Conservation (phyloP, 2,888 invertebrate species). For the Sepiola atlantica region DNA sequence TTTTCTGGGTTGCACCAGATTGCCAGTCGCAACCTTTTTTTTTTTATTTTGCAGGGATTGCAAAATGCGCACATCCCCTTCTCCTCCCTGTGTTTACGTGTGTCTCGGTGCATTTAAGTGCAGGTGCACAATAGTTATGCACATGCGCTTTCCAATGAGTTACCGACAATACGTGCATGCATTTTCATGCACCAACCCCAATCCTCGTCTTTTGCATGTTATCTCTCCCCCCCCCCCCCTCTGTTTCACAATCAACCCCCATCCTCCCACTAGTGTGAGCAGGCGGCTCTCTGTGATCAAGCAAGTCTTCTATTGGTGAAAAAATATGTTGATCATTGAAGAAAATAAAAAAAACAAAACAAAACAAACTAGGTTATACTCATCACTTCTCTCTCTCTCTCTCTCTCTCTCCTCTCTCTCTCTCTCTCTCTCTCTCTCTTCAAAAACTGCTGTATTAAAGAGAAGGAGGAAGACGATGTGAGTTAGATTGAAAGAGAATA, state of each 20-base stretch:
- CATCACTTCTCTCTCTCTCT: not conserved
- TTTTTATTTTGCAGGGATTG: not conserved
- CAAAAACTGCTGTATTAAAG: not conserved
- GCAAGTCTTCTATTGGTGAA: conserved; percentile 10
- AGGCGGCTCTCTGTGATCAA: not conserved
- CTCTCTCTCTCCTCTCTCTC: not conserved
- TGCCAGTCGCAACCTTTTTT: not conserved
- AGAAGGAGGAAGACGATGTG: not conserved
- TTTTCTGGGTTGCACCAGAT: not conserved
- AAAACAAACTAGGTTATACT: not conserved
- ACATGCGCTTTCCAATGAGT: not conserved
- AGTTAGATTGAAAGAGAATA: not conserved
- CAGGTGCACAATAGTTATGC: not conserved
- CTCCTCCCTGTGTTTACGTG: not conserved
- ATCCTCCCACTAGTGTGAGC: not conserved
- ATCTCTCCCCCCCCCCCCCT: not conserved
- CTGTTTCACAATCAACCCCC: too few species aligned
- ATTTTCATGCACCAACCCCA: not conserved
- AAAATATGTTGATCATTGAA: not conserved
- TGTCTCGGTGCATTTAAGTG: not conserved
- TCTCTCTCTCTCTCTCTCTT: not conserved
- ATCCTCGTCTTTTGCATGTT: too few species aligned
- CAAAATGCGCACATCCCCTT: not conserved
- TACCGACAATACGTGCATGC: not conserved
- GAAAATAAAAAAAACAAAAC: not conserved